These are phyloP conservation scores for Porites lutea DNA, from an alignment of 64 coral and sea anemone genomes.

Conservation along the genomic window DNA sequence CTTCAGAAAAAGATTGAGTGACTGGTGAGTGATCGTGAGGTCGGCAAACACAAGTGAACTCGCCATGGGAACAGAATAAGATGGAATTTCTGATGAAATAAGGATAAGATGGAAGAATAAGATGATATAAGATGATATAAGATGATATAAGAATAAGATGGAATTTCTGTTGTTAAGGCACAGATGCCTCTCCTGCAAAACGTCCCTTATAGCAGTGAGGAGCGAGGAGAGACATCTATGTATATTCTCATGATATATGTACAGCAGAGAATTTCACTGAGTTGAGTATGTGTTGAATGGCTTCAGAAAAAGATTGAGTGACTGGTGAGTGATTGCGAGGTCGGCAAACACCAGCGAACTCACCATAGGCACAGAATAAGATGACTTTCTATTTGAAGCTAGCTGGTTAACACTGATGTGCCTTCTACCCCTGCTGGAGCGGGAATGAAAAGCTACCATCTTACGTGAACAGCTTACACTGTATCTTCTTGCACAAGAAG, in stretches of 20 bases:
- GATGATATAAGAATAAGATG: too few relatives aligned
- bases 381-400: constrained; percentile 63
- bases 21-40: constrained; percentile 37
- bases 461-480: constrained; percentile 96
- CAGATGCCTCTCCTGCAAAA: too few relatives aligned
- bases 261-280: too few relatives aligned
- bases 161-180: too few relatives aligned
- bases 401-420: constrained; percentile 64
- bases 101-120: too few relatives aligned
- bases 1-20: too few relatives aligned
- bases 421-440: constrained; percentile 52
- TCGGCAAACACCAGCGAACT: constrained; percentile 7
- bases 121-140: too few relatives aligned
- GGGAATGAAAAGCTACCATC: constrained; percentile 89
- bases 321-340: constrained; percentile 38
- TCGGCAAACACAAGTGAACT: background rate
- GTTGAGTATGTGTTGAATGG: too few relatives aligned
- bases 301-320: too few relatives aligned
- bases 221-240: too few relatives aligned
- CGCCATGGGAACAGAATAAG: constrained; percentile 65
- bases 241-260: too few relatives aligned
- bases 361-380: constrained; percentile 68
- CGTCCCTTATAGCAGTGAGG: too few relatives aligned
- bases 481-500: constrained; percentile 91
- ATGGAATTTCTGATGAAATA: background rate